Evolutionary conservation across 2,888 invertebrate species (phyloP).

Genomic region (Macrosiphum euphorbiae): DNA sequence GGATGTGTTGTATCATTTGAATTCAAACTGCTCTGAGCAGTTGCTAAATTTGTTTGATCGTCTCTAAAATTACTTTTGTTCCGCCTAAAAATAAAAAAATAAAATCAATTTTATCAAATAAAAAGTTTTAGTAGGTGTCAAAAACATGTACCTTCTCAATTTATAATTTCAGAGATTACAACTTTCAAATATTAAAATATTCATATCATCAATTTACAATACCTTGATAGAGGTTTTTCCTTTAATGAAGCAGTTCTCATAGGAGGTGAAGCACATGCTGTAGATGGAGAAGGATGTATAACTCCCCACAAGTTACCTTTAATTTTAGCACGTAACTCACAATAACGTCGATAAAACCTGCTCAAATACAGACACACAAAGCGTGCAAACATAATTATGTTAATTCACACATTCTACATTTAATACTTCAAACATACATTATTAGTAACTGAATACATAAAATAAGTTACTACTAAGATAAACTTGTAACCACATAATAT

Average conservation of each 20-base stretch:
- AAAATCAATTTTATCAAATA: not conserved
- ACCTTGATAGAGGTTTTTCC: slow-evolving; percentile 71
- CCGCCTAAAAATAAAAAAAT: slow-evolving; percentile 44
- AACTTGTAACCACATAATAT: not conserved
- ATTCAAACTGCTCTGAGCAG: slow-evolving; percentile 43
- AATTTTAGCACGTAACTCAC: slow-evolving; percentile 89
- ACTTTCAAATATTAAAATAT: not conserved
- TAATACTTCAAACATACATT: not conserved
- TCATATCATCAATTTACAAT: slow-evolving; percentile 63
- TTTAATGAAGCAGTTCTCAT: slow-evolving; percentile 71
- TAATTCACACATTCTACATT: slow-evolving; percentile 56
- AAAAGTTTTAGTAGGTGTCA: not conserved
- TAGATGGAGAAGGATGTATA: slow-evolving; percentile 70
- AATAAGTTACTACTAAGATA: not conserved
- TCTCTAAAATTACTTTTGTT: slow-evolving; percentile 65
- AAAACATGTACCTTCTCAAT: not conserved
- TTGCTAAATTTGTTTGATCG: slow-evolving; percentile 54
- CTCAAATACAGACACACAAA: slow-evolving; percentile 66
- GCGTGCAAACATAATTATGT: slow-evolving; percentile 65
- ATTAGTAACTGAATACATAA: not conserved
- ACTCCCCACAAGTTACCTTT: slow-evolving; percentile 83
- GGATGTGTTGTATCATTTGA: slow-evolving; percentile 43
- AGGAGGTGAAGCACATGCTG: slow-evolving; percentile 65
- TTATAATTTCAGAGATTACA: not conserved
- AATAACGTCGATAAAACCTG: slow-evolving; percentile 92